Conservation (phyloP, 2,113 vertebrate species). For the Indri indri region DNA sequence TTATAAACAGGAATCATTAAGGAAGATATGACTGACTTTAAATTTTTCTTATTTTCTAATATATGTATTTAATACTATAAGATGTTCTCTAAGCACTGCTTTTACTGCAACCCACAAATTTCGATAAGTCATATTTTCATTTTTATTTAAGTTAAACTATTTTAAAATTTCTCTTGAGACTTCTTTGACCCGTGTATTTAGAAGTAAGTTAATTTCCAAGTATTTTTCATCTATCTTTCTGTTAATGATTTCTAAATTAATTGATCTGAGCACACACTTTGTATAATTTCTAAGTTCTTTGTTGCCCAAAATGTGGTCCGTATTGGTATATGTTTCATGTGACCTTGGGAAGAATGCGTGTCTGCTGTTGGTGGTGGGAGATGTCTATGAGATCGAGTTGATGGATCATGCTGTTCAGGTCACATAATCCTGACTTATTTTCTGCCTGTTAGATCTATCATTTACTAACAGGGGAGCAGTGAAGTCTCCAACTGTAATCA, state of each 20-base stretch:
- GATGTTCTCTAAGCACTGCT: neutral
- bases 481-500: neutral
- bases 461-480: neutral
- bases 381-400: neutral
- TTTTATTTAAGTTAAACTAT: slow-evolving; percentile 3
- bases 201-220: neutral
- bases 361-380: neutral
- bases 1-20: neutral
- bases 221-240: neutral
- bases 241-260: neutral
- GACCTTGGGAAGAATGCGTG: neutral
- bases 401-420: neutral
- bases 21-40: neutral
- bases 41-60: neutral
- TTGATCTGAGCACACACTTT: neutral
- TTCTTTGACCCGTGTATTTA: neutral
- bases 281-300: neutral
- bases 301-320: neutral
- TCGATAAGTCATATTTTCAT: neutral
- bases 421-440: neutral
- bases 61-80: neutral
- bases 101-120: neutral
- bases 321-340: neutral
- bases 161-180: neutral
- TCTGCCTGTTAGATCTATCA: neutral